Conservation (phyloP, 2,113 vertebrate genomes). For the Todiramphus chloris region DNA sequence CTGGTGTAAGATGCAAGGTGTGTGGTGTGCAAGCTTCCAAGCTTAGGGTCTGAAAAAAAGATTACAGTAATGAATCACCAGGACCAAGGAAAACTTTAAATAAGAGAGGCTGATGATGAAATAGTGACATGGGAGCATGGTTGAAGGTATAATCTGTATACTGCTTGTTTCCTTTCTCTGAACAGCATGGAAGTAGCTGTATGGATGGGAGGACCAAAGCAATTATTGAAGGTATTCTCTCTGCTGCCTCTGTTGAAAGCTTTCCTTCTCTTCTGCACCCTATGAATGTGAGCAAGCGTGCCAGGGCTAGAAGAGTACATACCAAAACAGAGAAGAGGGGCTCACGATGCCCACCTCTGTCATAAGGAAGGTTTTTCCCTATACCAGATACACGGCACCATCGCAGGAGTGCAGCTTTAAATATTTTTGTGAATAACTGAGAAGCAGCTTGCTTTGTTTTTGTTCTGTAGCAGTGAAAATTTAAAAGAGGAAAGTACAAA, state of each 20-base stretch:
- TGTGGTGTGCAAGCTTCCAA: fast-evolving
- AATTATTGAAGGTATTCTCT: neutral
- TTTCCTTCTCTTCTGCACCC: neutral
- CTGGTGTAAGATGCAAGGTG: neutral
- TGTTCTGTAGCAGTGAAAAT: neutral
- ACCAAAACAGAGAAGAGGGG: neutral
- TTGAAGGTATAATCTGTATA: neutral
- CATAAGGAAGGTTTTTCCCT: neutral
- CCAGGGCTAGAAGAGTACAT: neutral
- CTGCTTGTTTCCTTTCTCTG: neutral
- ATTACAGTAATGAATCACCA: neutral
- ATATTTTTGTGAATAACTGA: neutral
- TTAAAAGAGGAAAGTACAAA: neutral
- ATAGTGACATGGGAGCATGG: neutral
- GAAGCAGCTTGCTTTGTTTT: neutral
- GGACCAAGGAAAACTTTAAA: neutral
- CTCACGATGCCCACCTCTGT: neutral
- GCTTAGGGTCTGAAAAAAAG: neutral
- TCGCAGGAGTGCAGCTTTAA: neutral
- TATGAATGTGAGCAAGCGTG: neutral
- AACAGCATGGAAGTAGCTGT: neutral
- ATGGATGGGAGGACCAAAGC: neutral
- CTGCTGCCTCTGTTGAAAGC: neutral
- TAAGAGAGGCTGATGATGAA: neutral
- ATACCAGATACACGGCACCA: fast-evolving